Percentiles rank a stretch among this genome's conserved stretches.
These are phyloP conservation scores for Thymallus thymallus DNA, from an alignment of 2,113 vertebrate species.

Conservation along the genomic window DNA sequence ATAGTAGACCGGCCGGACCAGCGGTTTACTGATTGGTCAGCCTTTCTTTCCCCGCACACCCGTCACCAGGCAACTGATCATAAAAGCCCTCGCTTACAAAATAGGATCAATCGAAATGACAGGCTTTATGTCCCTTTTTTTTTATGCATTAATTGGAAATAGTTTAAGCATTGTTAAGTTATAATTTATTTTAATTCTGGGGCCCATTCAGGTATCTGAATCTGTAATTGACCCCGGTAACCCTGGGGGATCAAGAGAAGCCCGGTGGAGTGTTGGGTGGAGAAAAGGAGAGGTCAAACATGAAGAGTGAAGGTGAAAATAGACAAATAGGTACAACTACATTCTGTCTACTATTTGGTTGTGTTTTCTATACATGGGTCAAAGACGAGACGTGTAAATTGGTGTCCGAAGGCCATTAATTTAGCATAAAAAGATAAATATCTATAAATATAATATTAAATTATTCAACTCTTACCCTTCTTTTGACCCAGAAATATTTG, in stretches of 20 bases:
- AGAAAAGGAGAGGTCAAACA: slow-evolving; percentile 23
- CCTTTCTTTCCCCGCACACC: slow-evolving; percentile 55
- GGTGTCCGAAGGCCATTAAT: too few relatives aligned
- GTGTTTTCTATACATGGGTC: slow-evolving; percentile 27
- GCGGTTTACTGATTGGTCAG: slow-evolving; percentile 3
- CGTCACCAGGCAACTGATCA: slow-evolving; percentile 73
- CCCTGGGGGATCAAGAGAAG: slow-evolving; percentile 52
- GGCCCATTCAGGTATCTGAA: slow-evolving; percentile 36
- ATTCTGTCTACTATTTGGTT: neutral
- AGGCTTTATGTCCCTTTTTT: slow-evolving; percentile 69
- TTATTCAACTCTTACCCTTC: too few relatives aligned
- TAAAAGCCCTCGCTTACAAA: slow-evolving; percentile 67
- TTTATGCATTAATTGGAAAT: slow-evolving; percentile 69
- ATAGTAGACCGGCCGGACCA: slow-evolving; percentile 56
- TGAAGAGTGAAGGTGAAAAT: slow-evolving; percentile 1
- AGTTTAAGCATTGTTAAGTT: slow-evolving; percentile 65
- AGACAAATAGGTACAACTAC: neutral
- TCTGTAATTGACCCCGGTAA: slow-evolving; percentile 57
- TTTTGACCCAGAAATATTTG: too few relatives aligned
- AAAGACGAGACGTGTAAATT: too few relatives aligned
- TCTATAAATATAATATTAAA: too few relatives aligned
- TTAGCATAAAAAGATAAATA: too few relatives aligned
- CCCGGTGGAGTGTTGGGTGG: slow-evolving; percentile 26
- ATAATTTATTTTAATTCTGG: slow-evolving; percentile 46
- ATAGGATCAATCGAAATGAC: slow-evolving; percentile 68